A percentile compares a stretch with the other conserved stretches of the same genome.
phyloP scores from a whole-genome alignment of 2,888 invertebrate genomes.

The Scotopteryx bipunctaria region DNA sequence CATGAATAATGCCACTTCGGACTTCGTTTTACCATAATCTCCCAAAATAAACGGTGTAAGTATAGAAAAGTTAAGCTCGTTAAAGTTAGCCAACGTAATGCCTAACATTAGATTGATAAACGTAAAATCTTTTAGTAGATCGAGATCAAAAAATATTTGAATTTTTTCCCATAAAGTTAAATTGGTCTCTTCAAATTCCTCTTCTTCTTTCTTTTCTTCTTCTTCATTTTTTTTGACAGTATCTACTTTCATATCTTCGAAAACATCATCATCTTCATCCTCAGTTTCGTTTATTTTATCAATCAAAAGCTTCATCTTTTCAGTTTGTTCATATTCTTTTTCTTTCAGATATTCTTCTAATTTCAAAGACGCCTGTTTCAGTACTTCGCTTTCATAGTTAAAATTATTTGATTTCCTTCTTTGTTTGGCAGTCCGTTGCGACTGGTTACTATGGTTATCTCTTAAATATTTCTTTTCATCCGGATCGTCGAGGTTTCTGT shows the following conservation, averaged over 20 bases:
- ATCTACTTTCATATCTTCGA: slow-evolving; percentile 48
- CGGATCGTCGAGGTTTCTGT: slow-evolving; percentile 67
- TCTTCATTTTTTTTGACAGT: slow-evolving; percentile 41
- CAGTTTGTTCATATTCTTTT: slow-evolving; percentile 53
- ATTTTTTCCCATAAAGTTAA: slow-evolving; percentile 81
- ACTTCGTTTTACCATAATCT: slow-evolving; percentile 85
- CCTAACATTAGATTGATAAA: slow-evolving; percentile 89
- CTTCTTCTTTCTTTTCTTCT: slow-evolving; percentile 47
- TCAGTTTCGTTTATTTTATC: slow-evolving; percentile 53
- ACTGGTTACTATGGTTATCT: slow-evolving; percentile 77
- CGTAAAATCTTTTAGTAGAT: slow-evolving; percentile 86
- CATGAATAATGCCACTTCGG: slow-evolving; percentile 87
- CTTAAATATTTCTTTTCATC: slow-evolving; percentile 74
- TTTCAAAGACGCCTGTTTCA: slow-evolving; percentile 81
- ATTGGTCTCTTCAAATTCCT: slow-evolving; percentile 54
- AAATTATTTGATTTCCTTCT: slow-evolving; percentile 82
- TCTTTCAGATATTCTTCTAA: slow-evolving; percentile 78
- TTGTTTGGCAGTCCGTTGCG: slow-evolving; percentile 57
- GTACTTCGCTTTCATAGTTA: slow-evolving; percentile 83
- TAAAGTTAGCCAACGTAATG: slow-evolving; percentile 87
- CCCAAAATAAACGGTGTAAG: slow-evolving; percentile 88
- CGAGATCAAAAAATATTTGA: slow-evolving; percentile 87
- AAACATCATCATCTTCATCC: slow-evolving; percentile 62
- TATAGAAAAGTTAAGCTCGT: slow-evolving; percentile 88
- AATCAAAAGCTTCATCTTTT: slow-evolving; percentile 64